These are phyloP conservation scores for Pogona vitticeps DNA, from an alignment of 2,113 vertebrate species.

Conservation along the genomic window DNA sequence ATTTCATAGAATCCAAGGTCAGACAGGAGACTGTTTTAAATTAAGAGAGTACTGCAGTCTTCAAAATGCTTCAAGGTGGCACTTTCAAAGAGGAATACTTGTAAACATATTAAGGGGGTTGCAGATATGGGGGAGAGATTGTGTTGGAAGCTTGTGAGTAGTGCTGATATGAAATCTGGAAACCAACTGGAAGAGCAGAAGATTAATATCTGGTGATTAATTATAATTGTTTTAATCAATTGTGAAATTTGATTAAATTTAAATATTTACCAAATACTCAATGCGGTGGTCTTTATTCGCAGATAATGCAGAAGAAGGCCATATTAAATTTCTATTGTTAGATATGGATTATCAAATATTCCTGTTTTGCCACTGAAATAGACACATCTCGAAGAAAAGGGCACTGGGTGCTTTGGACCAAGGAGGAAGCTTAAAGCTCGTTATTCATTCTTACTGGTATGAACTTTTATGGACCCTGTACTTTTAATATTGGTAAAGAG, in stretches of 20 bases:
- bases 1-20: constrained; percentile 27
- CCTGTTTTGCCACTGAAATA: not conserved
- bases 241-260: not conserved
- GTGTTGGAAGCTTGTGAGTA: not conserved
- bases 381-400: not conserved
- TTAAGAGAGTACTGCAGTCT: constrained; percentile 10
- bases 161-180: not conserved
- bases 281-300: not conserved
- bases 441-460: not conserved
- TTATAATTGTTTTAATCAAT: not conserved
- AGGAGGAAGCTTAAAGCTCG: not conserved
- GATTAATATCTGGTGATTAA: not conserved
- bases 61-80: not conserved
- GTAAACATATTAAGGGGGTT: not conserved
- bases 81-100: not conserved
- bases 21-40: not conserved
- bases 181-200: not conserved
- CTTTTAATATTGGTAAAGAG: not conserved
- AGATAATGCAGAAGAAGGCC: not conserved
- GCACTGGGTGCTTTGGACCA: not conserved
- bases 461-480: not conserved
- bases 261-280: not conserved
- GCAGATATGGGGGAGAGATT: not conserved
- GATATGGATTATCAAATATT: not conserved
- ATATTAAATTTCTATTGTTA: not conserved